These are phyloP conservation scores for Orthonyx spaldingii DNA, from an alignment of 2,113 vertebrate genomes.

Conservation along the genomic window DNA sequence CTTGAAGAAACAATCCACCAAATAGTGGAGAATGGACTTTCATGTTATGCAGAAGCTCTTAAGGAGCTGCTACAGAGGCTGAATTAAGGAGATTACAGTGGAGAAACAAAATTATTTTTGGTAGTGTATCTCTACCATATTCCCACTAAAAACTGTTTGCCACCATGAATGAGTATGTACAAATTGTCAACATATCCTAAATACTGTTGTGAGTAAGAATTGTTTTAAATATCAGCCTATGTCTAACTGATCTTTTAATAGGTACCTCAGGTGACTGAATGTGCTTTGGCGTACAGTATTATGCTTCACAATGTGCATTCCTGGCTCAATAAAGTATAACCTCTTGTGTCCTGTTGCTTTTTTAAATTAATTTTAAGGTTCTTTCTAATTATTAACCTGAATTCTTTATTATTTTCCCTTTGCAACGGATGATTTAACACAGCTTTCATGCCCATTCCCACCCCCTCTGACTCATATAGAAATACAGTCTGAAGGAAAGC, in stretches of 20 bases:
- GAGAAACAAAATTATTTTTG: neutral
- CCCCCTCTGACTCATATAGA: neutral
- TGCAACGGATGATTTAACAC: neutral
- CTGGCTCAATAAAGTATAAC: neutral
- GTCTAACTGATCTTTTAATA: neutral
- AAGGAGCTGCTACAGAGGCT: accelerated
- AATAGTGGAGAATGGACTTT: neutral
- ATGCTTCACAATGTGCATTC: neutral
- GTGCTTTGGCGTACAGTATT: neutral
- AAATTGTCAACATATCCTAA: neutral
- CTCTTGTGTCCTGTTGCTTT: neutral
- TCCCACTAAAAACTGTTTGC: neutral
- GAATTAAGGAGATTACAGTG: neutral
- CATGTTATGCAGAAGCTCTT: neutral
- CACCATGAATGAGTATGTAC: neutral
- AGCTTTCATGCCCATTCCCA: neutral
- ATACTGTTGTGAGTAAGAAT: neutral
- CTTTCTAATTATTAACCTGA: neutral
- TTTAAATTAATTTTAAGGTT: slow-evolving; percentile 7
- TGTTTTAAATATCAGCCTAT: neutral
- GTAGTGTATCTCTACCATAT: accelerated
- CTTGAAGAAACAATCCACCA: neutral
- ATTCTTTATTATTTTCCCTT: slow-evolving; percentile 1
- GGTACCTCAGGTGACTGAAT: neutral
- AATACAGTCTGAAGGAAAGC: neutral